Conservation (phyloP, 2,113 vertebrate genomes). For the Conger conger region DNA sequence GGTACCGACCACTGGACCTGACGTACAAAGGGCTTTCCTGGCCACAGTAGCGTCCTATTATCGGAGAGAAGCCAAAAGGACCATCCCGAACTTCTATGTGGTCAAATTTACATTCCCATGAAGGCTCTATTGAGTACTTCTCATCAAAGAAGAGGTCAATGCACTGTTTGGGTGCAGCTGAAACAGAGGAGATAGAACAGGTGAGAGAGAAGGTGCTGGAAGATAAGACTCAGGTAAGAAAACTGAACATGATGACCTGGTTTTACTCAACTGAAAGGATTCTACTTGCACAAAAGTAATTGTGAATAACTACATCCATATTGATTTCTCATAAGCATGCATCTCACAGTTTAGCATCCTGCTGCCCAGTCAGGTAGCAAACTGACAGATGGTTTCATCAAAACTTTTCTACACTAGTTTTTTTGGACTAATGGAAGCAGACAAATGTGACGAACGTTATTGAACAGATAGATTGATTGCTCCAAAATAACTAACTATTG, state of each 20-base stretch:
- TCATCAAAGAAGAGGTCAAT: constrained; percentile 97
- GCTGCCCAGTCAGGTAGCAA: too few species aligned
- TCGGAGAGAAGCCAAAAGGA: constrained; percentile 97
- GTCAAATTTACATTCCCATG: constrained; percentile 99
- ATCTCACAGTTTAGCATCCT: background rate
- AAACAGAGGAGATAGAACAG: constrained; percentile 28
- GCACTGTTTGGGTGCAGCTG: constrained; percentile 95
- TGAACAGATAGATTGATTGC: too few species aligned
- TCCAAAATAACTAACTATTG: too few species aligned
- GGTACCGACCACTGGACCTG: constrained; percentile 94
- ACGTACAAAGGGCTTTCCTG: constrained; percentile 93
- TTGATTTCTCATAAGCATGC: background rate
- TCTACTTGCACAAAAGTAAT: background rate
- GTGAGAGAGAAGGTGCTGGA: background rate
- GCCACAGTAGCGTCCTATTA: constrained; percentile 95
- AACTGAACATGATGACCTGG: constrained; percentile 2
- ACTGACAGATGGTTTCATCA: too few species aligned
- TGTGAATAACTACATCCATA: background rate
- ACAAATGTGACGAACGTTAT: too few species aligned
- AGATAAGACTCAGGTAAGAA: constrained; percentile 34
- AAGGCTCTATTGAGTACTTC: constrained; percentile 96
- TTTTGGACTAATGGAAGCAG: too few species aligned
- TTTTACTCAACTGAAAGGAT: background rate
- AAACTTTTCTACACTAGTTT: too few species aligned
- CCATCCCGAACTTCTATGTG: constrained; percentile 98